Evolutionary conservation across 2,113 vertebrate species (phyloP).

Genomic region (Coregonus clupeaformis): DNA sequence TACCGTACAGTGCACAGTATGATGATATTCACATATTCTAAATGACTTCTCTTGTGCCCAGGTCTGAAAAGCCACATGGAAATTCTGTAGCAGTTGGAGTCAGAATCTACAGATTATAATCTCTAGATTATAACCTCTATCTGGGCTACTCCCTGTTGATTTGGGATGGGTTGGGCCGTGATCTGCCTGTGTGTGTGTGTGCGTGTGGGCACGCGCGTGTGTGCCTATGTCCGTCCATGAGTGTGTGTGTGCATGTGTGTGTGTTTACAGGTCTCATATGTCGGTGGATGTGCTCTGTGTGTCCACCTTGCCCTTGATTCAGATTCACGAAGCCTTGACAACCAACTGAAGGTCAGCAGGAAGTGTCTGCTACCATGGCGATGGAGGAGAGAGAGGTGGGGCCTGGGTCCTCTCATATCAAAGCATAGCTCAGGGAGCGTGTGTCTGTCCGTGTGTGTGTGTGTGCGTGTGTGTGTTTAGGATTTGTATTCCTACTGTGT

Average conservation of each 20-base stretch:
- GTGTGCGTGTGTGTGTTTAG: slow-evolving; percentile 2
- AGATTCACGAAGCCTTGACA: slow-evolving; percentile 60
- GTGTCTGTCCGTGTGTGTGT: slow-evolving; percentile 5
- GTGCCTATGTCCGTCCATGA: too few species aligned
- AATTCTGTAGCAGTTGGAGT: too few species aligned
- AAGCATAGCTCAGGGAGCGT: slow-evolving; percentile 37
- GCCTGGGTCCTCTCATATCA: slow-evolving; percentile 48
- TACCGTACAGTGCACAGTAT: too few species aligned
- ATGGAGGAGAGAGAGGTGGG: slow-evolving; percentile 31
- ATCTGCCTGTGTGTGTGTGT: background rate
- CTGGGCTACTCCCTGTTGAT: background rate
- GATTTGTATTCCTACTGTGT: background rate
- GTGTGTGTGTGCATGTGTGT: background rate
- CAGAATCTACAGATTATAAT: too few species aligned
- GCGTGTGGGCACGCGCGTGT: too few species aligned
- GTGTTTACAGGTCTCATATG: background rate
- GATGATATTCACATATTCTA: too few species aligned
- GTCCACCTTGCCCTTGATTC: slow-evolving; percentile 36
- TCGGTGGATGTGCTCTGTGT: background rate
- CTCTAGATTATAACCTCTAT: too few species aligned
- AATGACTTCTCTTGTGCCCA: too few species aligned
- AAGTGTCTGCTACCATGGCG: slow-evolving; percentile 55
- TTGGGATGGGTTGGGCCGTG: background rate
- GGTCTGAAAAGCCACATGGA: too few species aligned
- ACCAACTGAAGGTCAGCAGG: slow-evolving; percentile 53